phyloP scores from a whole-genome alignment of 2,113 vertebrate species.

The Microtus oregoni region DNA sequence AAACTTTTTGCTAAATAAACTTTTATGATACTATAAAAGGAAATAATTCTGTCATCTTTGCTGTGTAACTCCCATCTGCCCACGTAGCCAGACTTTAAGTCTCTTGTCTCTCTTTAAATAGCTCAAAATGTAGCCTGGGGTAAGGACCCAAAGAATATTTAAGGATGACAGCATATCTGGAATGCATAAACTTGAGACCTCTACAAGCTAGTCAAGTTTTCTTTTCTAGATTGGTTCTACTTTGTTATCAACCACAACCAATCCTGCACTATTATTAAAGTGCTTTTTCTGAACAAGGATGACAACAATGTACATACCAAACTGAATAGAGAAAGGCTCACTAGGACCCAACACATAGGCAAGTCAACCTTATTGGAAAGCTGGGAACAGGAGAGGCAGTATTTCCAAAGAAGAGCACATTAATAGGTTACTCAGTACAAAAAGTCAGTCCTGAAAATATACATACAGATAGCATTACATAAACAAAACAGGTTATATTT shows the following conservation, averaged over 20 bases:
- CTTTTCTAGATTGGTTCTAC: neutral
- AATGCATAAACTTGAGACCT: neutral
- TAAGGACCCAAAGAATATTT: neutral
- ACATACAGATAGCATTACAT: neutral
- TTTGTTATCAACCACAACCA: neutral
- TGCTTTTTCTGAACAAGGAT: neutral
- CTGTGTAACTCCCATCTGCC: neutral
- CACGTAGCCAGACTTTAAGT: neutral
- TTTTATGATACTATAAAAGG: neutral
- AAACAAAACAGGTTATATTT: neutral
- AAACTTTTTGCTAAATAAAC: neutral
- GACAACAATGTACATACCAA: neutral
- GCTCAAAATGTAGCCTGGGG: neutral
- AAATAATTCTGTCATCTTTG: neutral
- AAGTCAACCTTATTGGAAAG: neutral
- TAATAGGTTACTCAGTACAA: neutral
- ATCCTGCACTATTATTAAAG: neutral
- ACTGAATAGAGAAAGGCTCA: neutral
- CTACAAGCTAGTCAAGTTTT: neutral
- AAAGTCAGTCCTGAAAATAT: neutral
- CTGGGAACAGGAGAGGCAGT: neutral
- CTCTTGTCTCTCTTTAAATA: neutral
- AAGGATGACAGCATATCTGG: neutral
- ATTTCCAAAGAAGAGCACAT: neutral
- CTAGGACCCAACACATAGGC: neutral